These are phyloP conservation scores for Thaumatotibia leucotreta DNA, from an alignment of 1,140 invertebrate genomes.

Conservation along the genomic window DNA sequence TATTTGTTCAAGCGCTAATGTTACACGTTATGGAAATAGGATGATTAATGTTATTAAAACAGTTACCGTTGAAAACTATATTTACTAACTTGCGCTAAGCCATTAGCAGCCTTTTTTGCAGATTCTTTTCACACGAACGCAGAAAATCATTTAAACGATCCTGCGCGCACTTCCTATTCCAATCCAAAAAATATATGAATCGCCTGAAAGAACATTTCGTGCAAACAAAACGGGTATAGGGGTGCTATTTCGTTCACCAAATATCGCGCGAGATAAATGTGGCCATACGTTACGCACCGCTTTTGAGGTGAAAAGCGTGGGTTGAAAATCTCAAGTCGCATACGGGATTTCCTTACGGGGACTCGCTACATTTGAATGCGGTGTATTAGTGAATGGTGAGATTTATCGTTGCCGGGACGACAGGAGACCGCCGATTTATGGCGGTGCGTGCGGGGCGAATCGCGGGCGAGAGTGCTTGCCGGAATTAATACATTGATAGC, in stretches of 20 bases:
- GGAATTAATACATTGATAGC: background rate
- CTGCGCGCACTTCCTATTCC: background rate
- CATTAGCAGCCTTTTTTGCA: background rate
- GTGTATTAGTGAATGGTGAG: conserved; percentile 43
- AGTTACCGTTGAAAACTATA: background rate
- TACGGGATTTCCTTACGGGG: conserved; percentile 22
- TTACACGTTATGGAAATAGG: too few relatives aligned
- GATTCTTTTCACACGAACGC: conserved; percentile 2
- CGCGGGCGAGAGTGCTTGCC: background rate
- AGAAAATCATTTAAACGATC: conserved; percentile 12
- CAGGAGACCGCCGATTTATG: conserved; percentile 31
- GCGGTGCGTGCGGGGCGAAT: background rate
- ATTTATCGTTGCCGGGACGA: conserved; percentile 33
- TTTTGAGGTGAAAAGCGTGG: conserved; percentile 23
- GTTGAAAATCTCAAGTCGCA: conserved; percentile 20
- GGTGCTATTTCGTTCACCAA: conserved; percentile 14
- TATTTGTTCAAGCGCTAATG: too few relatives aligned
- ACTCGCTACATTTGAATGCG: conserved; percentile 38
- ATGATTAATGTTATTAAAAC: too few relatives aligned
- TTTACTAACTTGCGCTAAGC: background rate
- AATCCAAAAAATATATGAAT: conserved; percentile 9
- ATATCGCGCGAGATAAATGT: conserved; percentile 31
- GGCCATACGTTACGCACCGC: conserved; percentile 37
- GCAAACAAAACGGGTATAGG: conserved; percentile 19
- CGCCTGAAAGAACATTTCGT: conserved; percentile 17